Conservation (phyloP, 2,888 invertebrate genomes). For the Rotaria sp. region DNA sequence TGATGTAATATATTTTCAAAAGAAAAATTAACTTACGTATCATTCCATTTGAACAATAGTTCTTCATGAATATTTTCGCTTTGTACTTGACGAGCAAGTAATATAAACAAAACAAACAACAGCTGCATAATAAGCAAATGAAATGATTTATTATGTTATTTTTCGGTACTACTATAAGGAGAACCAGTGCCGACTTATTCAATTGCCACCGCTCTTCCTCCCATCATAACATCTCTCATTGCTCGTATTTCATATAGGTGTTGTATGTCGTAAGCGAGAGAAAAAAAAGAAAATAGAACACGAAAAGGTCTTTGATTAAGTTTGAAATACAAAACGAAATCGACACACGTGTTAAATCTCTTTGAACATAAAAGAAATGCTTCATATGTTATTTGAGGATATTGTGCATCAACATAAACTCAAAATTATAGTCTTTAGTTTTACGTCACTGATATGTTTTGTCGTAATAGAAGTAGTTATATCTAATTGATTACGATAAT, state of each 20-base stretch:
- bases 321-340: neutral
- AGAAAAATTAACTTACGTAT: neutral
- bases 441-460: neutral
- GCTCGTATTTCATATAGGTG: neutral
- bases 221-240: neutral
- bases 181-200: neutral
- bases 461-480: too few relatives aligned
- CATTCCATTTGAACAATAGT: neutral
- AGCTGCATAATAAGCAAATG: neutral
- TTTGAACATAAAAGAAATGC: neutral
- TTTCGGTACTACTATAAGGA: neutral
- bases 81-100: neutral
- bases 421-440: neutral
- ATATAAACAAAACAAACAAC: neutral
- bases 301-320: constrained; percentile 14
- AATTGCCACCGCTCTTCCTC: neutral
- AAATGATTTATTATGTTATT: neutral
- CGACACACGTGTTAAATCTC: neutral
- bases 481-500: neutral
- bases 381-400: constrained; percentile 15
- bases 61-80: neutral
- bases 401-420: neutral
- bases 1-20: neutral
- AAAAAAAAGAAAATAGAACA: neutral
- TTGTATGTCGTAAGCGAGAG: neutral